phyloP scores from a whole-genome alignment of 2,888 invertebrate species.

The Rhamphomyia laevipes region DNA sequence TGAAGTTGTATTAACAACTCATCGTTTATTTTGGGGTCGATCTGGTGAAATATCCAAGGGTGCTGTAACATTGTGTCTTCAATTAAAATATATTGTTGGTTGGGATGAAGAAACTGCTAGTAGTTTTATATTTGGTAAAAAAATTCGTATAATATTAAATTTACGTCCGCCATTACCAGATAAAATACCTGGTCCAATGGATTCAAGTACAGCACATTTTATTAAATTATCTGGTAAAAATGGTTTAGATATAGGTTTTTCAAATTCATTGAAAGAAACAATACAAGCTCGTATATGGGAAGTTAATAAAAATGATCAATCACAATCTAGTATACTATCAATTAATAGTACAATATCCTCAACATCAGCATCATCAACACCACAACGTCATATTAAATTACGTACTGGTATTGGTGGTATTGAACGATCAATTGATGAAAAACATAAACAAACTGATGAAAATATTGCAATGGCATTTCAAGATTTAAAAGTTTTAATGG shows the following conservation, averaged over 20 bases:
- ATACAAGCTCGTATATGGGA: conserved; percentile 56
- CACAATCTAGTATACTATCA: conserved; percentile 16
- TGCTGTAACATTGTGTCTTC: conserved; percentile 55
- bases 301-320: conserved; percentile 18
- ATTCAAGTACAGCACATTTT: conserved; percentile 56
- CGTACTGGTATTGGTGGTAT: conserved; percentile 91
- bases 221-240: conserved; percentile 81
- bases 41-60: conserved; percentile 61
- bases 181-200: conserved; percentile 63
- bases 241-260: conserved; percentile 56
- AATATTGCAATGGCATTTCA: conserved; percentile 90
- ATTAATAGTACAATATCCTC: not conserved
- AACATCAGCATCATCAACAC: not conserved
- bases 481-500: conserved; percentile 88
- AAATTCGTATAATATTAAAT: conserved; percentile 67
- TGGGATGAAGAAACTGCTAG: conserved; percentile 61
- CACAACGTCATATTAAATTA: conserved; percentile 46
- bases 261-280: conserved; percentile 49
- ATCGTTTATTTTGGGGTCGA: conserved; percentile 72
- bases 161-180: conserved; percentile 52
- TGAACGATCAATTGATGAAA: conserved; percentile 81
- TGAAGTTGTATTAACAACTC: conserved; percentile 70
- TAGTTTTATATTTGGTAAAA: conserved; percentile 67
- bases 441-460: conserved; percentile 80
- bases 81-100: conserved; percentile 43